A percentile compares a stretch with the other conserved stretches of the same genome.
phyloP scores from a whole-genome alignment of 2,888 invertebrate genomes.

The Kryphioiulus occultus region DNA sequence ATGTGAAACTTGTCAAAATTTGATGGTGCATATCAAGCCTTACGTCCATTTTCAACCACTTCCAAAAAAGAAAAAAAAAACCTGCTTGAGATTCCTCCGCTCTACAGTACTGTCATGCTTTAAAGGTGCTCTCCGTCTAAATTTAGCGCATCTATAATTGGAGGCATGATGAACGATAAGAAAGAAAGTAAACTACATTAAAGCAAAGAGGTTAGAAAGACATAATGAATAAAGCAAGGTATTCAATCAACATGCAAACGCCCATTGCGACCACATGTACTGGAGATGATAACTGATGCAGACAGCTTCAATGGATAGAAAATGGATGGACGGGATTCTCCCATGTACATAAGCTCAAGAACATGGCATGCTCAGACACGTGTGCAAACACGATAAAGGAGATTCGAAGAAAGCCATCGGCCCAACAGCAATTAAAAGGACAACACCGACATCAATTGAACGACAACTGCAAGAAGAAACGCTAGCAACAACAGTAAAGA shows the following conservation, averaged over 20 bases:
- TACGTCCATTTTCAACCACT: background rate
- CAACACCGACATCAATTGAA: constrained; percentile 33
- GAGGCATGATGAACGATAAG: constrained; percentile 14
- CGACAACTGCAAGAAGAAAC: constrained; percentile 16
- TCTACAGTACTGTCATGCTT: constrained; percentile 9
- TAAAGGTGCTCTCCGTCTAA: background rate
- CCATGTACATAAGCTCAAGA: background rate
- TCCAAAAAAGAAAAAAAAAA: background rate
- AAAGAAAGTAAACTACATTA: constrained; percentile 24
- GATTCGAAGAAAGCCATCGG: constrained; percentile 39
- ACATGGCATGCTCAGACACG: constrained; percentile 21
- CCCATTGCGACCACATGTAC: constrained; percentile 12
- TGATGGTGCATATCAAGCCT: background rate
- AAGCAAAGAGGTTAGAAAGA: constrained; percentile 36
- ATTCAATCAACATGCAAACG: constrained; percentile 39
- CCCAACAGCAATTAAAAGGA: constrained; percentile 39
- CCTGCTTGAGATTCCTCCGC: background rate
- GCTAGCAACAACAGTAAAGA: constrained; percentile 18
- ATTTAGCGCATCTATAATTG: constrained; percentile 5
- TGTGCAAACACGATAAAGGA: constrained; percentile 36
- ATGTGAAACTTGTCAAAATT: background rate
- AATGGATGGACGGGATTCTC: background rate
- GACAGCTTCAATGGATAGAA: constrained; percentile 3
- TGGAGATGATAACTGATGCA: constrained; percentile 18
- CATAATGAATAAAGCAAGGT: background rate